Conservation (phyloP, 2,797 vertebrate genomes). For the Diplodus puntazzo region DNA sequence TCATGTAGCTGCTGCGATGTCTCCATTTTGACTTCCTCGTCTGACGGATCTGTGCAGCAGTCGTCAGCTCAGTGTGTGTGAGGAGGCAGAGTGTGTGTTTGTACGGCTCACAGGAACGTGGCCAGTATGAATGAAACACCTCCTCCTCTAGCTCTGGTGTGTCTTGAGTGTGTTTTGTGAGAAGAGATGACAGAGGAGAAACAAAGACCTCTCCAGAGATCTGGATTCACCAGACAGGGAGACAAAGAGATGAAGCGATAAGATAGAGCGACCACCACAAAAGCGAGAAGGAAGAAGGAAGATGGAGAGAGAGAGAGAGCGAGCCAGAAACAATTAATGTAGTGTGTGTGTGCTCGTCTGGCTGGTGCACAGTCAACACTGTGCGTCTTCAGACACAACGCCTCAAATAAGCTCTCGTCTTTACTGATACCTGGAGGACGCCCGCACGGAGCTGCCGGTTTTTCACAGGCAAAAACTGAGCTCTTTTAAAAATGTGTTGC, state of each 20-base stretch:
- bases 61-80: conserved; percentile 58
- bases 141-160: conserved; percentile 30
- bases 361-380: conserved; percentile 57
- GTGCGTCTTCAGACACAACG: conserved; percentile 35
- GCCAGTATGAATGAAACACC: conserved; percentile 55
- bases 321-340: conserved; percentile 67
- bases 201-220: conserved; percentile 67
- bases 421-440: conserved; percentile 27
- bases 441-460: not conserved
- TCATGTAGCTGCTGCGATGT: conserved; percentile 57
- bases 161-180: conserved; percentile 43
- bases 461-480: conserved; percentile 1
- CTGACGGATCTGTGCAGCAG: conserved; percentile 64
- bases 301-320: conserved; percentile 24
- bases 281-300: conserved; percentile 41
- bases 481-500: conserved; percentile 26
- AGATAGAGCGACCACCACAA: conserved; percentile 53
- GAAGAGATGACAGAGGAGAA: conserved; percentile 51
- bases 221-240: conserved; percentile 60
- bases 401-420: conserved; percentile 16
- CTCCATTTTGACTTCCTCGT: conserved; percentile 70
- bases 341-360: conserved; percentile 61
- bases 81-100: conserved; percentile 46
- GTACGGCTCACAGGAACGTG: conserved; percentile 22
- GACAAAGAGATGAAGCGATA: conserved; percentile 71